A percentile compares a stretch with the other conserved stretches of the same genome.
Evolutionary conservation across 2,797 vertebrate genomes (phyloP).

Genomic region (Gallinago nigripennis): DNA sequence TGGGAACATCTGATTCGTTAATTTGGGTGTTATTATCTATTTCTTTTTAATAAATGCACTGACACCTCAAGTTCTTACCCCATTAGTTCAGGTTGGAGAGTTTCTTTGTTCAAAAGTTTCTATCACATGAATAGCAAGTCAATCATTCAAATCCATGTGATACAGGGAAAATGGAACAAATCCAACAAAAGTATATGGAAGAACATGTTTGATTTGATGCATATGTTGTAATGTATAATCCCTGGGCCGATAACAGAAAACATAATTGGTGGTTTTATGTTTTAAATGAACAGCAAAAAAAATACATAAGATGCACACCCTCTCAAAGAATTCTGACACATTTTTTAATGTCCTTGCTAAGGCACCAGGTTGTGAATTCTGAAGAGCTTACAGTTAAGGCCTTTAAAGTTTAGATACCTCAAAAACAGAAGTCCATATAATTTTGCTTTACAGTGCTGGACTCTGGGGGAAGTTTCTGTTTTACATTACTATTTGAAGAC

Average conservation of each 20-base stretch:
- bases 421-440: neutral
- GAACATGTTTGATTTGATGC: neutral
- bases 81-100: rapidly evolving
- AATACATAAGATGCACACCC: neutral
- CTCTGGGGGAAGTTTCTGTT: neutral
- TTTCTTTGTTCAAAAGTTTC: neutral
- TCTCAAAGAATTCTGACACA: neutral
- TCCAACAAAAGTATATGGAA: neutral
- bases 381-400: neutral
- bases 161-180: neutral
- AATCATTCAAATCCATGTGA: neutral
- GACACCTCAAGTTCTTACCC: neutral
- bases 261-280: rapidly evolving
- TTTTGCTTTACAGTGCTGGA: neutral
- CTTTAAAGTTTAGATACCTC: neutral
- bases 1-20: neutral
- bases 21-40: neutral
- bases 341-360: neutral
- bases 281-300: neutral
- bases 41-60: neutral
- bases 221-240: neutral
- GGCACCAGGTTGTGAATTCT: neutral
- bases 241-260: neutral
- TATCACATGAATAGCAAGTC: neutral
- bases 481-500: neutral